These are phyloP conservation scores for Campodea augens DNA, from an alignment of 1,140 invertebrate genomes.

Conservation along the genomic window DNA sequence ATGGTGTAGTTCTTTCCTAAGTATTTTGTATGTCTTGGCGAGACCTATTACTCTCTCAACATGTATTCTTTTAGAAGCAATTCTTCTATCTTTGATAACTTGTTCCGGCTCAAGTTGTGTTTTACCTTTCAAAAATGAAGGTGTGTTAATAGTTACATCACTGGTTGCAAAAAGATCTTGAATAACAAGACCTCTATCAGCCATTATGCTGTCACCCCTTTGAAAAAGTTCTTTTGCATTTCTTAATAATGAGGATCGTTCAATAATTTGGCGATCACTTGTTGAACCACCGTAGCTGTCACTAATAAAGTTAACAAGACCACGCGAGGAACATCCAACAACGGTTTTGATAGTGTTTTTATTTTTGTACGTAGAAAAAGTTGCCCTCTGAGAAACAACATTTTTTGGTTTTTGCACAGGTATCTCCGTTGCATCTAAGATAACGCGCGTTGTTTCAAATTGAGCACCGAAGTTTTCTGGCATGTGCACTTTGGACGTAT, in stretches of 20 bases:
- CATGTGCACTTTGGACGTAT: slow-evolving; percentile 14
- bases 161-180: not conserved
- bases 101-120: not conserved
- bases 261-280: not conserved
- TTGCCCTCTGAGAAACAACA: slow-evolving; percentile 16
- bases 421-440: slow-evolving; percentile 18
- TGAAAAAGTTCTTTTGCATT: not conserved
- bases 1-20: not conserved
- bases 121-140: not conserved
- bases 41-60: not conserved
- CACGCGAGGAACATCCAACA: slow-evolving; percentile 11
- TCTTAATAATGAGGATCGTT: not conserved
- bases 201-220: not conserved
- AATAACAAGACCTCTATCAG: not conserved
- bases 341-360: slow-evolving; percentile 14
- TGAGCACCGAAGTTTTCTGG: slow-evolving; percentile 15
- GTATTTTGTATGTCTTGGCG: not conserved
- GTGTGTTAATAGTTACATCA: not conserved
- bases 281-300: not conserved
- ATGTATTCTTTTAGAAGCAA: not conserved
- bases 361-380: slow-evolving; percentile 19
- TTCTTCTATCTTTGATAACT: not conserved
- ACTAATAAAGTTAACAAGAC: not conserved
- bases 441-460: slow-evolving; percentile 17
- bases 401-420: slow-evolving; percentile 13